A percentile compares a stretch with the other conserved stretches of the same genome.
These are phyloP conservation scores for Thrips palmi DNA, from an alignment of 1,140 invertebrate species.

Conservation along the genomic window DNA sequence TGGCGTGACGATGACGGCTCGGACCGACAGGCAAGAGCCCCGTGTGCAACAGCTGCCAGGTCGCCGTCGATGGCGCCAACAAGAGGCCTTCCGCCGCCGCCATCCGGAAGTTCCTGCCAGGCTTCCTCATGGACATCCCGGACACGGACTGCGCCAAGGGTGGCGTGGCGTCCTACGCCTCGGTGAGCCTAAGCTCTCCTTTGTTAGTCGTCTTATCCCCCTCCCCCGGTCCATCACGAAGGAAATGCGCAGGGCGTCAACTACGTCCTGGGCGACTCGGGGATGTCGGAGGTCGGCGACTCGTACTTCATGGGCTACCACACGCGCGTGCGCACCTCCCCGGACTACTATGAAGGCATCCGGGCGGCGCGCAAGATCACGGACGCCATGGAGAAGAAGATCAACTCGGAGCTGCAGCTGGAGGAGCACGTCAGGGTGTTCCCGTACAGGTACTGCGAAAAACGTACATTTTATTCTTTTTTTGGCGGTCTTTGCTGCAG, in stretches of 20 bases:
- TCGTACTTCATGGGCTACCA: conserved; percentile 85
- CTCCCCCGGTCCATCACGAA: no score
- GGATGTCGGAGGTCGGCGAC: conserved; percentile 33
- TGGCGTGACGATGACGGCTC: no score
- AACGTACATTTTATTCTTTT: conserved; percentile 49
- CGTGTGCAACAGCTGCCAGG: no score
- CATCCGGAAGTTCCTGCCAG: conserved; percentile 56
- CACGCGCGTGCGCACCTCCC: conserved; percentile 50
- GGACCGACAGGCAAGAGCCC: no score
- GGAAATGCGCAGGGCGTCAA: conserved; percentile 37
- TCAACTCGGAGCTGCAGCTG: no score
- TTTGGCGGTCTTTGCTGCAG: no score
- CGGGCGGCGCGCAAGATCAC: conserved; percentile 51
- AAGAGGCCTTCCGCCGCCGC: no score
- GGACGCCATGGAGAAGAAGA: conserved; percentile 35
- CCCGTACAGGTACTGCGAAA: no score
- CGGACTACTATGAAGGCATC: conserved; percentile 67
- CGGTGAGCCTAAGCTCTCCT: no score
- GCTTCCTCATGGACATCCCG: conserved; percentile 69
- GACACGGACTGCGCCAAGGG: conserved; percentile 57
- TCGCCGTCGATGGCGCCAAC: no score
- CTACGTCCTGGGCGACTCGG: conserved; percentile 35
- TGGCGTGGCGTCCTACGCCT: conserved; percentile 46
- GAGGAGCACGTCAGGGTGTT: no score
- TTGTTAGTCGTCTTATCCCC: no score